These are phyloP conservation scores for Dromaius novaehollandiae DNA, from an alignment of 2,113 vertebrate genomes.

Conservation along the genomic window DNA sequence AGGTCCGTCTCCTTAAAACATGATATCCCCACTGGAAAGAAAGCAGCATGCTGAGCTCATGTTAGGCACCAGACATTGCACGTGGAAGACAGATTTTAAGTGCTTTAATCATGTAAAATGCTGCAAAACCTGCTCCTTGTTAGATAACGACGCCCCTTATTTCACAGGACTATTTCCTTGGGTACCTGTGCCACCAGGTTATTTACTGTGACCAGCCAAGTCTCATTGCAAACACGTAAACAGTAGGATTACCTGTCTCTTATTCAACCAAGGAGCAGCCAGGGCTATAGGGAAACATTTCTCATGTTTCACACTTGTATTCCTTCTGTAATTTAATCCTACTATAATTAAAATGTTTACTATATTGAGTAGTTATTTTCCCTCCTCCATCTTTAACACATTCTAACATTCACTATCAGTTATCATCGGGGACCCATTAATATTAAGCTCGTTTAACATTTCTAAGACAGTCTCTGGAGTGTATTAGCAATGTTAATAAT, in stretches of 20 bases:
- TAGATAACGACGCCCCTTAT: neutral
- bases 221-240: neutral
- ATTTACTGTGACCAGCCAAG: neutral
- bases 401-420: slow-evolving; percentile 1
- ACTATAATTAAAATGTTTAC: slow-evolving; percentile 6
- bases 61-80: neutral
- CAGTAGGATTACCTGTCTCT: neutral
- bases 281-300: neutral
- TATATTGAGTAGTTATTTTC: slow-evolving; percentile 35
- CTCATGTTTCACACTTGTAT: neutral
- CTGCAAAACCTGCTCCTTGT: neutral
- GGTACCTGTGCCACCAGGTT: neutral
- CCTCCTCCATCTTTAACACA: neutral
- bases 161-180: neutral
- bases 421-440: slow-evolving; percentile 58
- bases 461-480: slow-evolving; percentile 30
- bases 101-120: neutral
- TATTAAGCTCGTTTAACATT: slow-evolving; percentile 53
- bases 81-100: neutral
- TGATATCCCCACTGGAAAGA: neutral
- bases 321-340: slow-evolving; percentile 2
- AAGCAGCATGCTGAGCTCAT: neutral
- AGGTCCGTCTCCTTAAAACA: neutral
- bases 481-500: slow-evolving; percentile 44
- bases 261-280: neutral